A percentile compares a stretch with the other conserved stretches of the same genome.
These are phyloP conservation scores for Ptychodera flava DNA, from an alignment of 35 echinoderm and acorn worm genomes.

Conservation along the genomic window DNA sequence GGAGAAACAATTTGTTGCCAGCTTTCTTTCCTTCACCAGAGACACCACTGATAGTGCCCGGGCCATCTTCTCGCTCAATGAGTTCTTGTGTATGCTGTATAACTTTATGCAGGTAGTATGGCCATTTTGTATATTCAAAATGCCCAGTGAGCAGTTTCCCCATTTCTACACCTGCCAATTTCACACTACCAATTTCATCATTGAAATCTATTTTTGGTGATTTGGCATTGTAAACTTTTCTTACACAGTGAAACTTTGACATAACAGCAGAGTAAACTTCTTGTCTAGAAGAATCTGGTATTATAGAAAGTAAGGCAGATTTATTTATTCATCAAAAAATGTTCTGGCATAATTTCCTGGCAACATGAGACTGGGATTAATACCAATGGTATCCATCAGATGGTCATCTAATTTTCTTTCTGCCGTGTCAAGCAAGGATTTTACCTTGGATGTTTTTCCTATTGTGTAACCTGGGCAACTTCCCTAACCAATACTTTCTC, in stretches of 20 bases:
- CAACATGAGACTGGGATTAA: conserved; percentile 36
- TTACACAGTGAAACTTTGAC: neutral
- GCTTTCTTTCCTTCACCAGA: no score
- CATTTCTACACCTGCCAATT: neutral
- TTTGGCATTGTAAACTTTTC: conserved; percentile 21
- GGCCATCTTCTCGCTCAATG: no score
- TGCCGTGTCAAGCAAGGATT: conserved; percentile 13
- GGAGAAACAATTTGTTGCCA: no score
- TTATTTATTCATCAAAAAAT: neutral
- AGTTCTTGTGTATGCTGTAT: neutral
- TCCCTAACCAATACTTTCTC: conserved; percentile 27
- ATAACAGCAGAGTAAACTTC: no score
- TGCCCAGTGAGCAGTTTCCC: neutral
- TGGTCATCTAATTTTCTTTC: conserved; percentile 25
- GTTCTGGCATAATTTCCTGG: conserved; percentile 39
- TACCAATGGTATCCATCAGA: neutral
- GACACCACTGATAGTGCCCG: no score
- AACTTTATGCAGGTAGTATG: no score
- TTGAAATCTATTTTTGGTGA: neutral
- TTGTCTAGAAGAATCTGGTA: no score
- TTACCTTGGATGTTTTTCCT: conserved; percentile 9
- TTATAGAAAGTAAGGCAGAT: no score
- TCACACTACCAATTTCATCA: neutral
- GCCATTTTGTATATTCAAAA: neutral
- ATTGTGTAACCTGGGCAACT: conserved; percentile 11